These are phyloP conservation scores for Mixornis gularis DNA, from an alignment of 2,113 vertebrate species.

Conservation along the genomic window DNA sequence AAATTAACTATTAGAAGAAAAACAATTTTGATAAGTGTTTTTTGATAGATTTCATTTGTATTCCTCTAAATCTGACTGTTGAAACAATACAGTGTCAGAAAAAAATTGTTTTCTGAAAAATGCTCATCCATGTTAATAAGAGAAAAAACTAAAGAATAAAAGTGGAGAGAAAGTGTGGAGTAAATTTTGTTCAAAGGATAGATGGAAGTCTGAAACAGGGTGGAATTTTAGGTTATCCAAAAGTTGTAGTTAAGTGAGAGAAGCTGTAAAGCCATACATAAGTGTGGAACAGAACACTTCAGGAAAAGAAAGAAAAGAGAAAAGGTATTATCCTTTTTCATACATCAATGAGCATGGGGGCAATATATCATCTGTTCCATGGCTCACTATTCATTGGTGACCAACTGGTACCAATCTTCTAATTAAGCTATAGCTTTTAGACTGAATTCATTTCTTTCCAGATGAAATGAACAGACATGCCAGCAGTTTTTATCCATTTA, in stretches of 20 bases:
- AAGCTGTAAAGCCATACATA: neutral
- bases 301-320: neutral
- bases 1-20: neutral
- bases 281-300: neutral
- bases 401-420: neutral
- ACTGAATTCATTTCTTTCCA: accelerated
- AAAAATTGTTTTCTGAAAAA: neutral
- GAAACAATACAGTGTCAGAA: neutral
- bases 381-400: neutral
- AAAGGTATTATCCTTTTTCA: neutral
- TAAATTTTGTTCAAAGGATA: neutral
- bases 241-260: neutral
- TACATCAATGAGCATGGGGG: neutral
- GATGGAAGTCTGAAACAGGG: neutral
- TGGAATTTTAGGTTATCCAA: neutral
- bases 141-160: neutral
- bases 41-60: neutral
- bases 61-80: neutral
- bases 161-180: neutral
- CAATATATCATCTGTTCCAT: neutral
- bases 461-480: neutral
- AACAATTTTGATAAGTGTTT: neutral
- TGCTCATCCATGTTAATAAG: neutral
- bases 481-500: neutral
- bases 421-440: neutral